These are phyloP conservation scores for Drosophila eohydei DNA, from an alignment of 2,888 invertebrate genomes.

Conservation along the genomic window DNA sequence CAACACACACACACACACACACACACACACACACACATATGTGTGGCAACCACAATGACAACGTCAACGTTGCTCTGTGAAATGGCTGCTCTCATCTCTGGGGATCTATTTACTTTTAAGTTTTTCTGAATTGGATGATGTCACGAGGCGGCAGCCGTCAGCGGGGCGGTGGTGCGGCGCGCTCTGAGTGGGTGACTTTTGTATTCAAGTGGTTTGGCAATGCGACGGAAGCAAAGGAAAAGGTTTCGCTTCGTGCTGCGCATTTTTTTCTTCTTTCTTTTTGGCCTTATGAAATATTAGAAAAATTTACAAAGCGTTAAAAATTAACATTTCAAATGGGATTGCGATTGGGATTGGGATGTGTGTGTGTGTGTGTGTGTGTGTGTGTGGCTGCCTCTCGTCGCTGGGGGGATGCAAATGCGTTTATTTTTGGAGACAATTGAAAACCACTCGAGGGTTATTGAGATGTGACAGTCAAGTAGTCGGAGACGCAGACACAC, in stretches of 20 bases:
- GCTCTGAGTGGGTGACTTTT: conserved; percentile 60
- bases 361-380: conserved; percentile 16
- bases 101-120: conserved; percentile 83
- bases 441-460: conserved; percentile 81
- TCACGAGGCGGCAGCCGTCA: conserved; percentile 52
- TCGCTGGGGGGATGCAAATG: conserved; percentile 71
- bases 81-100: conserved; percentile 68
- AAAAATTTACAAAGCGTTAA: conserved; percentile 76
- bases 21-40: conserved; percentile 44
- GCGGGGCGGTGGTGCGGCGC: conserved; percentile 9
- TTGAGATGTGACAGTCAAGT: conserved; percentile 81
- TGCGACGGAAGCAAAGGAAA: conserved; percentile 50
- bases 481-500: conserved; percentile 53
- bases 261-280: conserved; percentile 15
- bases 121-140: conserved; percentile 80
- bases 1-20: conserved; percentile 13
- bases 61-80: conserved; percentile 35
- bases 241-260: conserved; percentile 49
- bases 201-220: conserved; percentile 54
- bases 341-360: conserved; percentile 50
- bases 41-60: conserved; percentile 33
- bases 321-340: conserved; percentile 80
- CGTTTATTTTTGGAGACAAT: conserved; percentile 81
- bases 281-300: conserved; percentile 69
- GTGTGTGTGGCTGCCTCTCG: conserved; percentile 18